Base-by-base conservation (phyloP, 2,888 invertebrate genomes). In the Muscina levida region DNA sequence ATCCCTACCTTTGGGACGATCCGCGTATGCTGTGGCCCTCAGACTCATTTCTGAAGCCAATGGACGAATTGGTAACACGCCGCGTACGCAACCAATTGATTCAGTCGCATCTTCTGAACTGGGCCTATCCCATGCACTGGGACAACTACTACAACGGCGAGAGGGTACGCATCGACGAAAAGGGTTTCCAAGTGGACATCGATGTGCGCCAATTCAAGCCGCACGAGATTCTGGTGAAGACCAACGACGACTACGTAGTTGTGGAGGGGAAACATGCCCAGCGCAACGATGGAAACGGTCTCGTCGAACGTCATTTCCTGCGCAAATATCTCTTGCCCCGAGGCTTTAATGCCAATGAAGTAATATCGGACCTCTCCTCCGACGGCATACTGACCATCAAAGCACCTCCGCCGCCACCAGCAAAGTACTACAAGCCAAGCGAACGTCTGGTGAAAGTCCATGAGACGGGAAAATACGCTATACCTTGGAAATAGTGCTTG, bases 121-220 rank as follows among this genome's bases (percentile, higher is more conserved):
- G 88, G 88, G 66, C 85, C 1, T 84, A 88, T 83, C 88, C 88
- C 15, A 84, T 88, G 84, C 83, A 84, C 17, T 88, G 88, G 88
- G 85, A 87, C 39, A 87, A 88, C 65, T 87, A 85, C 46, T 88
- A 88, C 48, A 80, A 88, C 37, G 88, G 88, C 2, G 87, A 89
- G 72, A 84, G 88, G 2, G 87, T 88, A 2, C 85, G 84, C 42
- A 85, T 91, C 17, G 93, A 93, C 84, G 92, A 93, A 3, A 93
- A 94, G 84, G 93, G 94, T 75, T 94, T 94, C 77, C 93, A 94
- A 85, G 93, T 94, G n/a, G 93, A 92, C 82, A 90, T 96, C 78
- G 96, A 96, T 87, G 95, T 96, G 0, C 93, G 94, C 85, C 94
- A 95, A 85, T 96, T 95, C 86, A 91, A 92, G 4, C 96, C 96